phyloP scores from a whole-genome alignment of 2,113 vertebrate genomes.

The Seriola rivoliana region DNA sequence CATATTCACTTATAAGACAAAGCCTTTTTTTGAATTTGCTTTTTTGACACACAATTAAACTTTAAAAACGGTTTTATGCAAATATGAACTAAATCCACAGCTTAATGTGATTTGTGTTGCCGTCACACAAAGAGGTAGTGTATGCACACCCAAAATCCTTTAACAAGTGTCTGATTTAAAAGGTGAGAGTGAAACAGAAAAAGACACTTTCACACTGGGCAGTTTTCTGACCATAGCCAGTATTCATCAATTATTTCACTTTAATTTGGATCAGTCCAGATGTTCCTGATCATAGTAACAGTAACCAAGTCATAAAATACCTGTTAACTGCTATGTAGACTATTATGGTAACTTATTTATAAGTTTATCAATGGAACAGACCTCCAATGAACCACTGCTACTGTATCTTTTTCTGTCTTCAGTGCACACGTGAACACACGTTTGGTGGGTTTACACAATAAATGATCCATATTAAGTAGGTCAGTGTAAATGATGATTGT shows the following conservation, averaged over 20 bases:
- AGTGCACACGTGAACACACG: slow-evolving; percentile 29
- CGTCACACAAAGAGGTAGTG: slow-evolving; percentile 64
- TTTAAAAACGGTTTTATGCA: slow-evolving; percentile 32
- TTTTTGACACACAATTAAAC: slow-evolving; percentile 2
- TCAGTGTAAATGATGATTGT: background rate
- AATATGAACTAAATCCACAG: slow-evolving; percentile 51
- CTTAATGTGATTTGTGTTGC: slow-evolving; percentile 36
- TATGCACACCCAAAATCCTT: slow-evolving; percentile 15
- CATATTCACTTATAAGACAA: background rate
- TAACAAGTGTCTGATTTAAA: background rate
- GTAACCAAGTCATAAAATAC: background rate
- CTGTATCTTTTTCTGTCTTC: background rate
- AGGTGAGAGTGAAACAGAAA: slow-evolving; percentile 28
- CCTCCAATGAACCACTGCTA: background rate
- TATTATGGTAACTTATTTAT: background rate
- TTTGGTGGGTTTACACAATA: background rate
- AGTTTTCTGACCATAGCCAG: background rate
- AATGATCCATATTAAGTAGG: background rate
- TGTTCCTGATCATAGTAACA: background rate
- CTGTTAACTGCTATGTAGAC: background rate
- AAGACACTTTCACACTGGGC: background rate
- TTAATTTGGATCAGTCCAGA: background rate
- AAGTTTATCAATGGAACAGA: background rate
- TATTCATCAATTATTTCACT: background rate
- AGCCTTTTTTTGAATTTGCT: slow-evolving; percentile 19